These are phyloP conservation scores for Loripinus fragilis DNA, from an alignment of 2,888 invertebrate genomes.

Conservation along the genomic window DNA sequence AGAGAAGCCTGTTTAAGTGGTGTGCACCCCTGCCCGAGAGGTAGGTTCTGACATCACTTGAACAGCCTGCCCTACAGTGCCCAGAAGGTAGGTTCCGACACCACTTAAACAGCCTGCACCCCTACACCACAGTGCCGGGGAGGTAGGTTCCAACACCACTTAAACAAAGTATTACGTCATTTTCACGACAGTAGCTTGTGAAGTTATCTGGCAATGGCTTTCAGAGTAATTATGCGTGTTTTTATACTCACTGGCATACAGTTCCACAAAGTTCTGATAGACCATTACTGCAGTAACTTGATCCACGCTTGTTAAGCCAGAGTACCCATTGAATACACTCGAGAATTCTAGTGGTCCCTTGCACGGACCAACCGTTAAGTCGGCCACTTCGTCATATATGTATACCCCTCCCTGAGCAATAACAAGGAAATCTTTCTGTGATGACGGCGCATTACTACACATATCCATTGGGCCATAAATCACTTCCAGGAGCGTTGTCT, in stretches of 20 bases:
- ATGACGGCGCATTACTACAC: conserved; percentile 10
- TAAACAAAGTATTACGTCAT: no score
- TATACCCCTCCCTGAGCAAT: conserved; percentile 34
- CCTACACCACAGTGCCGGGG: no score
- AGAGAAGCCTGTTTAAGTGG: no score
- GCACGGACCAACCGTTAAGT: conserved; percentile 30
- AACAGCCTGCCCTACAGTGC: no score
- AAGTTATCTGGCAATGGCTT: no score
- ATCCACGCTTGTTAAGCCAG: background rate
- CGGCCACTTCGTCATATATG: conserved; percentile 31
- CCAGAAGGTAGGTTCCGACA: no score
- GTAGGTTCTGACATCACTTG: no score
- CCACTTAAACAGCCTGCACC: no score
- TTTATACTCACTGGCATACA: background rate
- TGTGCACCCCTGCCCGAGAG: no score
- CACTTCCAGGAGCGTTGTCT: background rate
- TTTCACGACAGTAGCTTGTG: no score
- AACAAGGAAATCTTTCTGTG: conserved; percentile 32
- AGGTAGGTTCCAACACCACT: no score
- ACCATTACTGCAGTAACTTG: conserved; percentile 1
- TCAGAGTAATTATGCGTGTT: no score
- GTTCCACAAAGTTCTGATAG: conserved; percentile 21
- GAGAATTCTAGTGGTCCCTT: conserved; percentile 19
- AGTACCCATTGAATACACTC: background rate
- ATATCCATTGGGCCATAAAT: conserved; percentile 27